Percentiles rank a stretch among this genome's conserved stretches.
Conservation (phyloP, 2,113 vertebrate genomes). For the Dasyurus viverrinus region DNA sequence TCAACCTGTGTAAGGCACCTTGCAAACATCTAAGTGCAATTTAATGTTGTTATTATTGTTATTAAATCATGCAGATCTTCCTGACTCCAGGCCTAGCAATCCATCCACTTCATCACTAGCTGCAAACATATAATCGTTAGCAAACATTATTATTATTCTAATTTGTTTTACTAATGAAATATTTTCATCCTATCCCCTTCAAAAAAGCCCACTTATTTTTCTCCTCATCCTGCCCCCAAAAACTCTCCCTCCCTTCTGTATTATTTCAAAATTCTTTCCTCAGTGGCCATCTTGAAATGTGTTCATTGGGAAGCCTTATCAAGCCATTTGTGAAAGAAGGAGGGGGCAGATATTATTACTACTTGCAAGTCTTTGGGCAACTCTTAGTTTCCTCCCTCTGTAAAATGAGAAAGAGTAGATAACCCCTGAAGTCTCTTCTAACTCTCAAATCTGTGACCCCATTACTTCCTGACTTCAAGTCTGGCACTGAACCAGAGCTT, state of each 20-base stretch:
- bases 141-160: no score
- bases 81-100: neutral
- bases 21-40: neutral
- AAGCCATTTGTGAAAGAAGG: slow-evolving; percentile 30
- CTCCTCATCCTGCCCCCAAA: neutral
- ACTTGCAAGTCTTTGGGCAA: neutral
- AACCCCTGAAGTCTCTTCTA: neutral
- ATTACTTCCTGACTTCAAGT: no score
- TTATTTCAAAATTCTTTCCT: slow-evolving; percentile 30
- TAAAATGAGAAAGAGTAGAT: neutral
- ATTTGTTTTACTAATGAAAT: slow-evolving; percentile 77
- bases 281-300: slow-evolving; percentile 47
- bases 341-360: neutral
- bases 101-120: no score
- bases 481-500: no score
- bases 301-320: slow-evolving; percentile 48
- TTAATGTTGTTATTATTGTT: neutral
- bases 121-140: no score
- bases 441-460: neutral
- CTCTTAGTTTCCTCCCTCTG: neutral
- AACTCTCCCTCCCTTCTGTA: neutral
- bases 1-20: neutral
- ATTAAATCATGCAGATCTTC: neutral
- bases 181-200: slow-evolving; percentile 43
- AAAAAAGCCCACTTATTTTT: slow-evolving; percentile 45